These are phyloP conservation scores for Drosophila nannoptera DNA, from an alignment of 1,140 invertebrate species.

Conservation along the genomic window DNA sequence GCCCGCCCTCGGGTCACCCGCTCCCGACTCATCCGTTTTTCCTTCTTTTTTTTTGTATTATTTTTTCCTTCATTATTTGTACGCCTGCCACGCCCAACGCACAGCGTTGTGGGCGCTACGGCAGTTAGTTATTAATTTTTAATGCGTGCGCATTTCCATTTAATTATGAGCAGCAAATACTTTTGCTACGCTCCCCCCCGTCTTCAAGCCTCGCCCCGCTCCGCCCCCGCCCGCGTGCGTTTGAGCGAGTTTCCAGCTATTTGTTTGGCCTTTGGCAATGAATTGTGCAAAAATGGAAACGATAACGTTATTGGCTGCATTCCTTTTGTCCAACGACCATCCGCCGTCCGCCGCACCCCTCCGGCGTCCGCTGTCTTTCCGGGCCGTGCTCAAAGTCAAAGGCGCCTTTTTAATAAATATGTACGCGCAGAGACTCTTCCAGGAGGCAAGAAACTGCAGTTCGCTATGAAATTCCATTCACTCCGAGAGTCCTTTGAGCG, in stretches of 20 bases:
- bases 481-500: conserved; percentile 10
- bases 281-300: conserved; percentile 37
- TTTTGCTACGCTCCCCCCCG: conserved; percentile 4
- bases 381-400: conserved; percentile 50
- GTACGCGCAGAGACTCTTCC: background rate
- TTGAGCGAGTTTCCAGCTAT: conserved; percentile 28
- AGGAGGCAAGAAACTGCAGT: conserved; percentile 1
- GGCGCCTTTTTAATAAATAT: conserved; percentile 62
- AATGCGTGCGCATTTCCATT: conserved; percentile 42
- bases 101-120: background rate
- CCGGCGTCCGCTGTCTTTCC: conserved; percentile 7
- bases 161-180: conserved; percentile 46
- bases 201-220: too few relatives aligned
- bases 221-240: too few relatives aligned
- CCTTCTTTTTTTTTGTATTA: background rate
- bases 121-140: conserved; percentile 51
- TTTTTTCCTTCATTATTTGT: conserved; percentile 26
- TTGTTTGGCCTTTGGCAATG: conserved; percentile 40
- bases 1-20: too few relatives aligned
- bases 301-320: conserved; percentile 44
- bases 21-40: background rate
- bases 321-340: conserved; percentile 19
- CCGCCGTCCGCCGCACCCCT: background rate
- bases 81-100: conserved; percentile 10
- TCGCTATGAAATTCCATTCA: conserved; percentile 12